Evolutionary conservation across 2,888 invertebrate genomes (phyloP).

Genomic region (Tetramorium bicarinatum): DNA sequence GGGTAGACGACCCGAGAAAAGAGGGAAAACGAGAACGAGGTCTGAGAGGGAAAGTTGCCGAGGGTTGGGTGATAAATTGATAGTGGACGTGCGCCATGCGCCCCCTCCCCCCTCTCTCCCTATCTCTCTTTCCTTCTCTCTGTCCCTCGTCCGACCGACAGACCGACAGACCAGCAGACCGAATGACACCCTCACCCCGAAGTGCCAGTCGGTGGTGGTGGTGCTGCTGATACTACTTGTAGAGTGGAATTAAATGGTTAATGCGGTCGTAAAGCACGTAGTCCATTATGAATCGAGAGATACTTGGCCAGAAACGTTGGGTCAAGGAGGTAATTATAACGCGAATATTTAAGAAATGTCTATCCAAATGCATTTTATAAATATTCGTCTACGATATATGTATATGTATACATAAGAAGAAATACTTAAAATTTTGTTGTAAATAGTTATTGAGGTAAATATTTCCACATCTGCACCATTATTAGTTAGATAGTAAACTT

Average conservation of each 20-base stretch:
- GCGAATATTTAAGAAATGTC: not conserved
- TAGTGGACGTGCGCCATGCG: slow-evolving; percentile 85
- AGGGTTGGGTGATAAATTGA: slow-evolving; percentile 85
- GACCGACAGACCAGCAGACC: slow-evolving; percentile 76
- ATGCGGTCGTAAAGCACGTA: slow-evolving; percentile 65
- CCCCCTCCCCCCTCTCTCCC: slow-evolving; percentile 57
- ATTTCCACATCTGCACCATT: not conserved
- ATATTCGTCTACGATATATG: not conserved
- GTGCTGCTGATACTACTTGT: slow-evolving; percentile 69
- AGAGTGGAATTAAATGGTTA: slow-evolving; percentile 72
- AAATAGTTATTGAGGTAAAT: not conserved
- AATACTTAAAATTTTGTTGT: not conserved
- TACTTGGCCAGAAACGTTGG: not conserved
- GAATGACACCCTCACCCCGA: slow-evolving; percentile 76
- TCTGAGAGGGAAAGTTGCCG: slow-evolving; percentile 80
- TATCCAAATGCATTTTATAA: not conserved
- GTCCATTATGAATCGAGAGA: slow-evolving; percentile 34
- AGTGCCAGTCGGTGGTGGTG: slow-evolving; percentile 65
- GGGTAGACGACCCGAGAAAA: slow-evolving; percentile 76
- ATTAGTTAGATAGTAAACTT: not conserved
- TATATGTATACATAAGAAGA: not conserved
- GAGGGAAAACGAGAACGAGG: slow-evolving; percentile 76
- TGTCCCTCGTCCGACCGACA: slow-evolving; percentile 64
- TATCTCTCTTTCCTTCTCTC: slow-evolving; percentile 22
- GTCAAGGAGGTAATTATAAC: slow-evolving; percentile 13